Percentiles rank a stretch among this genome's conserved stretches.
Evolutionary conservation across 2,113 vertebrate genomes (phyloP).

Genomic region (Bos indicus): DNA sequence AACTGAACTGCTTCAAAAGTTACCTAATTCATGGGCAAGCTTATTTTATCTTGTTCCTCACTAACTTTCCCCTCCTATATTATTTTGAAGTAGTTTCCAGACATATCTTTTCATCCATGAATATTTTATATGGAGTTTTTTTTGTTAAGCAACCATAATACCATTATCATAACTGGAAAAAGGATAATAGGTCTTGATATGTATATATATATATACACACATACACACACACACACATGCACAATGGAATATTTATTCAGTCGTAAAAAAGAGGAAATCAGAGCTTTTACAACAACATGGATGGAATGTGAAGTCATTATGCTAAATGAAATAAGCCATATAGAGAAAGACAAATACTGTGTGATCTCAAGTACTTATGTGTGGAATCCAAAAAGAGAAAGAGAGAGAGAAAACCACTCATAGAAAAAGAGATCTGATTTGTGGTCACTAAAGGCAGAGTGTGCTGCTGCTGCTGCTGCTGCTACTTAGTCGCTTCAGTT

Average conservation of each 20-base stretch:
- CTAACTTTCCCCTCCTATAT: background rate
- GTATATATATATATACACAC: too few species aligned
- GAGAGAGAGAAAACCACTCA: background rate
- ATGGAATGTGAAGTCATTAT: background rate
- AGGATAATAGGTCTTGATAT: background rate
- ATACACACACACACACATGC: background rate
- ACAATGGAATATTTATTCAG: background rate
- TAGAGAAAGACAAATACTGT: background rate
- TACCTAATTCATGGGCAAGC: background rate
- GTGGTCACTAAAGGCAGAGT: background rate
- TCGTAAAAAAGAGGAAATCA: background rate
- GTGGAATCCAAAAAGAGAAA: background rate
- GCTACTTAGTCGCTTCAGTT: too few species aligned
- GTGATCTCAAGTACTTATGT: background rate
- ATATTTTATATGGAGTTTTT: background rate
- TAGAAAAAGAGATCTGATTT: background rate
- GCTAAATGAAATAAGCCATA: background rate
- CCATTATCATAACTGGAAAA: background rate
- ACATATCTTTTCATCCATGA: background rate
- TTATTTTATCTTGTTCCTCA: background rate
- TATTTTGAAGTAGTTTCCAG: background rate
- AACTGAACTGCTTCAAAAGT: background rate
- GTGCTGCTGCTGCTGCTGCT: too few species aligned
- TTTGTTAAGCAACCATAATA: background rate
- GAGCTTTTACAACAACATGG: background rate